A percentile compares a stretch with the other conserved stretches of the same genome.
Evolutionary conservation across 2,113 vertebrate genomes (phyloP).

Genomic region (Excalfactoria chinensis): DNA sequence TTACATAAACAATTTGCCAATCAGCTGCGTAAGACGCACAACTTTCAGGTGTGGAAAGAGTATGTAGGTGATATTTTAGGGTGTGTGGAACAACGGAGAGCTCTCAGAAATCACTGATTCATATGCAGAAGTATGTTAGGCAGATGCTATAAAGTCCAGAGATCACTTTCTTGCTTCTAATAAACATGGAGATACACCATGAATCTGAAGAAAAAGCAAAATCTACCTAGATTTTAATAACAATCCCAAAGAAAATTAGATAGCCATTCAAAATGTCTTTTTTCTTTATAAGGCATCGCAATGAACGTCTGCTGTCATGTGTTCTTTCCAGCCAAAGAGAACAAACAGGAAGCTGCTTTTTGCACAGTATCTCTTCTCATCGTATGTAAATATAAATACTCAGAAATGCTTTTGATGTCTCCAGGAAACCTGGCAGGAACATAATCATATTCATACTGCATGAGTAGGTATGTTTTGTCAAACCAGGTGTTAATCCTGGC

Average conservation of each 20-base stretch:
- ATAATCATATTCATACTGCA: neutral
- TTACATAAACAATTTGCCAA: neutral
- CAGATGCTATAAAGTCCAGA: neutral
- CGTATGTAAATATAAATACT: neutral
- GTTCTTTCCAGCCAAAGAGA: neutral
- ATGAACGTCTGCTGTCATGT: neutral
- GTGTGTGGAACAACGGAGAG: neutral
- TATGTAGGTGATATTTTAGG: neutral
- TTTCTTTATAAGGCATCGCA: neutral
- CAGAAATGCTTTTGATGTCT: neutral
- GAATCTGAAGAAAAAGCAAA: neutral
- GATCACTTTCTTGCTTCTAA: neutral
- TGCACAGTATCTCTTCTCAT: neutral
- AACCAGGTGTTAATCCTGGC: neutral
- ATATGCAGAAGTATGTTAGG: neutral
- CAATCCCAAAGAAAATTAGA: neutral
- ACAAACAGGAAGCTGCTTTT: neutral
- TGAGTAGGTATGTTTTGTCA: neutral
- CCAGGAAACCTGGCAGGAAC: neutral
- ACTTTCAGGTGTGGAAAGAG: neutral
- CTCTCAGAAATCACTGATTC: neutral
- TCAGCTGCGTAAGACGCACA: neutral
- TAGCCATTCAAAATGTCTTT: neutral
- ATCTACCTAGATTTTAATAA: neutral
- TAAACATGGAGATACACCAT: neutral